Evolutionary conservation across 2,888 invertebrate genomes (phyloP).

Genomic region (Cryptus armator): DNA sequence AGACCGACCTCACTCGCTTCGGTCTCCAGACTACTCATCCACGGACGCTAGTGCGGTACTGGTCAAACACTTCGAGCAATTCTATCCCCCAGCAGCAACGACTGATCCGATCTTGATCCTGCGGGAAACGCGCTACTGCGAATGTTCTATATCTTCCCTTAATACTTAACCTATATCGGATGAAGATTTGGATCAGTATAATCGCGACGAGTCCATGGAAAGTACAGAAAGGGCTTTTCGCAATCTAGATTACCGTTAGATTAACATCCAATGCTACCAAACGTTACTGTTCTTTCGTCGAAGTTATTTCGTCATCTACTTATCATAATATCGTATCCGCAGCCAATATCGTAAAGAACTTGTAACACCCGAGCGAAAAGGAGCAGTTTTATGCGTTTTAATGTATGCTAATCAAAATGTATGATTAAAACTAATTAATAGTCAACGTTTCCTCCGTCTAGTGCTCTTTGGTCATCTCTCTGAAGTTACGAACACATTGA

Average conservation of each 20-base stretch:
- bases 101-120: conserved; percentile 54
- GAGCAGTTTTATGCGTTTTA: too few species aligned
- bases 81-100: conserved; percentile 48
- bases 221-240: background rate
- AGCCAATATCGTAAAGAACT: background rate
- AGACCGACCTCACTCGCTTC: conserved; percentile 33
- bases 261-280: background rate
- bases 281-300: background rate
- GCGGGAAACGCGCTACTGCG: conserved; percentile 21
- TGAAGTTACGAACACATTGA: background rate
- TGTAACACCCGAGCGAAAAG: background rate
- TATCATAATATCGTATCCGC: background rate
- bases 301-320: background rate
- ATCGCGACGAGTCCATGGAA: background rate
- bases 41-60: conserved; percentile 27
- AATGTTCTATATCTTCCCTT: conserved; percentile 26
- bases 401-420: background rate
- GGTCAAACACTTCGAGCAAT: conserved; percentile 58
- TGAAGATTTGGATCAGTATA: conserved; percentile 43
- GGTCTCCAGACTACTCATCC: conserved; percentile 49
- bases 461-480: background rate
- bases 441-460: background rate
- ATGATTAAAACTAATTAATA: background rate
- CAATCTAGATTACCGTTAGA: background rate
- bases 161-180: conserved; percentile 12